Evolutionary conservation across 1,140 invertebrate genomes (phyloP), one percentile per base, ranked within the genome.

Genomic region (honey bee (Apis mellifera)): DNA sequence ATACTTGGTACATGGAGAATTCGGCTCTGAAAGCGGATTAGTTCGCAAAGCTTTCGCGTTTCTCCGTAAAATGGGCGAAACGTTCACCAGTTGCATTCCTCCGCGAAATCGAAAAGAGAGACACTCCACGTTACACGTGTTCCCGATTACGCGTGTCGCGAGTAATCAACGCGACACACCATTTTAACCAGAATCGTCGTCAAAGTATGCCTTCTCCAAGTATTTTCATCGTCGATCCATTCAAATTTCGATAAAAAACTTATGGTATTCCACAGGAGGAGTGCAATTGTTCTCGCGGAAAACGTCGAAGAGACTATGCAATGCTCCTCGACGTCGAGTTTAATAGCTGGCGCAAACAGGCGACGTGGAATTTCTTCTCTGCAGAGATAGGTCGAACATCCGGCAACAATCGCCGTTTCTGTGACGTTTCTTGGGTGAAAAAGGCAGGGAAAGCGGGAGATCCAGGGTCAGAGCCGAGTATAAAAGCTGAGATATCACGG

Each of bases 401-500:
- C 32, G 15, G n/a, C 7, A 32, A n/a, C 21, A 12, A 9, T 32
- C 57, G 26, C 17, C 26, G 32, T 9, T 26, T 1, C 23, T 57
- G 62, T 81, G 72, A 76, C 79, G 76, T 82, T 82, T 82, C 54
- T 62, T 26, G 26, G 11, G 23, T 42, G 57, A 82, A 76, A 82
- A 76, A 69, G 17, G 42, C 9, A 17, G 23, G 26, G 62, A 82
- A 52, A 76, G 54, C 50, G n/a, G 13, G 9, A 64, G 21, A 70
- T 75, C 78, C 85, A 83, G 80, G 87, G 87, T 82, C 72, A 76
- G 32, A 26, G 7, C 13, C 17, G 69, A 19, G 70, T 89, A 87
- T 89, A 89, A 86, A 87, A 84, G 87, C 86, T n/a, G 32, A 21
- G 32, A 21, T 48, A 42, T 68, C n/a, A 50, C 48, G 59, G 66